Evolutionary conservation across 1,140 invertebrate species (phyloP).

Genomic region (Varroa destructor): DNA sequence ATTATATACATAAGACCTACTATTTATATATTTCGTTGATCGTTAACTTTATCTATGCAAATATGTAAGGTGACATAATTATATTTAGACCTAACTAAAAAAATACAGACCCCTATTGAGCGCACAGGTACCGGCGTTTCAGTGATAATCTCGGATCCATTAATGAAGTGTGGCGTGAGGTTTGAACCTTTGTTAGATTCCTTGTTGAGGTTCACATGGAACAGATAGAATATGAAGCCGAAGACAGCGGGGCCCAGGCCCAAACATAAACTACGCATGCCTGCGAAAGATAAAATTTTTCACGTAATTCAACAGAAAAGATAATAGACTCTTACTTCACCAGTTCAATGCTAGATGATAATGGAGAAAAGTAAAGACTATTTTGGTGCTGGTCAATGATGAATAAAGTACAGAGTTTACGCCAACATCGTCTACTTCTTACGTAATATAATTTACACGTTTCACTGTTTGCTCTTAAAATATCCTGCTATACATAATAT

Average conservation of each 20-base stretch:
- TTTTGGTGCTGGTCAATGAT: constrained; percentile 37
- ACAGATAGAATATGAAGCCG: constrained; percentile 95
- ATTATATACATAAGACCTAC: too few species aligned
- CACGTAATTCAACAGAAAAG: too few species aligned
- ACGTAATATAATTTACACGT: too few species aligned
- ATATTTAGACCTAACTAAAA: too few species aligned
- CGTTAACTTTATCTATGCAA: too few species aligned
- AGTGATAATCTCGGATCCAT: constrained; percentile 32
- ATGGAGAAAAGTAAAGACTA: constrained; percentile 31
- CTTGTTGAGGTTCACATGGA: constrained; percentile 90
- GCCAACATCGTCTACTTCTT: too few species aligned
- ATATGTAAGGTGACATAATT: too few species aligned
- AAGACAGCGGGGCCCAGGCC: constrained; percentile 88
- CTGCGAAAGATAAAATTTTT: constrained; percentile 37
- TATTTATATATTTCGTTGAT: too few species aligned
- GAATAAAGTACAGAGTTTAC: too few species aligned
- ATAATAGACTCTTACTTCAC: constrained; percentile 10
- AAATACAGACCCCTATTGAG: constrained; percentile 1
- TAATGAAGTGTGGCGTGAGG: constrained; percentile 30
- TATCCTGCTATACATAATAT: too few species aligned
- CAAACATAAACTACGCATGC: constrained; percentile 81
- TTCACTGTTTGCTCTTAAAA: too few species aligned
- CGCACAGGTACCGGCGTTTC: neutral
- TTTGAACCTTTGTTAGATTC: constrained; percentile 34
- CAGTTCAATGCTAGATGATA: constrained; percentile 26